Evolutionary conservation across 53 echinoderm and acorn worm species (phyloP).

Genomic region (Luidia sarsii): DNA sequence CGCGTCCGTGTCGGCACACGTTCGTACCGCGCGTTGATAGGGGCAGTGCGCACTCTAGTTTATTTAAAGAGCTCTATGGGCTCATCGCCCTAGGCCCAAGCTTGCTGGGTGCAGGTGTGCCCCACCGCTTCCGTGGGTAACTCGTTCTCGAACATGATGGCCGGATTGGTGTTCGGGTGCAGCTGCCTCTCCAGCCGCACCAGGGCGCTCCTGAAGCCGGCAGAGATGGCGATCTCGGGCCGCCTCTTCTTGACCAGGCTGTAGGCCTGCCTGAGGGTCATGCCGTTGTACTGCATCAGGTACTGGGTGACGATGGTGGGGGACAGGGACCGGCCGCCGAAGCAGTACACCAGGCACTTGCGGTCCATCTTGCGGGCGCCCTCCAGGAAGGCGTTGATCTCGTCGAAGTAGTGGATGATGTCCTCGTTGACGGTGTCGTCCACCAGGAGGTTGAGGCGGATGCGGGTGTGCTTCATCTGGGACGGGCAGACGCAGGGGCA

Average conservation of each 20-base stretch:
- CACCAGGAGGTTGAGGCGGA: conserved; percentile 70
- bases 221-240: conserved; percentile 62
- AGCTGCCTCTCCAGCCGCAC: conserved; percentile 71
- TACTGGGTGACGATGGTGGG: conserved; percentile 86
- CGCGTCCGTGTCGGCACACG: too few species aligned
- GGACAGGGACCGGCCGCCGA: conserved; percentile 66
- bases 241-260: conserved; percentile 67
- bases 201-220: conserved; percentile 77
- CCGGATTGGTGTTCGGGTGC: conserved; percentile 60
- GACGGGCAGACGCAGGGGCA: conserved; percentile 92
- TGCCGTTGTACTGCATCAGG: conserved; percentile 73
- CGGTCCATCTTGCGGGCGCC: conserved; percentile 77
- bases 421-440: conserved; percentile 73
- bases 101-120: conserved; percentile 63
- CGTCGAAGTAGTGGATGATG: conserved; percentile 83
- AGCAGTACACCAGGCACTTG: conserved; percentile 80
- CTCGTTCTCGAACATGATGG: conserved; percentile 61
- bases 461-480: conserved; percentile 84
- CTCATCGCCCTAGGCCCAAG: conserved; percentile 70
- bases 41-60: too few species aligned
- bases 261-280: conserved; percentile 78
- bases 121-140: conserved; percentile 31
- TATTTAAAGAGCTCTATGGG: too few species aligned
- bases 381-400: conserved; percentile 84
- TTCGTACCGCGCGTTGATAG: too few species aligned